These are phyloP conservation scores for Autographa gamma DNA, from an alignment of 2,888 invertebrate genomes.

Conservation along the genomic window DNA sequence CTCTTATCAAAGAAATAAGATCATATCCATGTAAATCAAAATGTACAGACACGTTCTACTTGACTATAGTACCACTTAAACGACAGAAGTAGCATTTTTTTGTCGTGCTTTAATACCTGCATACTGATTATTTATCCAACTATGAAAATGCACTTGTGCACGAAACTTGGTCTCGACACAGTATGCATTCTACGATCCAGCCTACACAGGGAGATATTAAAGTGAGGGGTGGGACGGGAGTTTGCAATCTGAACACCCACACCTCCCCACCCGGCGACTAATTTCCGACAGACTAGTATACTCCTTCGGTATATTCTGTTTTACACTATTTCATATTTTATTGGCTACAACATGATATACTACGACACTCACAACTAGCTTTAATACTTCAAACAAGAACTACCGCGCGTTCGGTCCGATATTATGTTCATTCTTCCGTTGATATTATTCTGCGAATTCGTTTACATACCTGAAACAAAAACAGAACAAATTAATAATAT, in stretches of 20 bases:
- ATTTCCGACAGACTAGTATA: conserved; percentile 83
- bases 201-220: conserved; percentile 75
- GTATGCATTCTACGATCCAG: conserved; percentile 70
- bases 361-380: conserved; percentile 23
- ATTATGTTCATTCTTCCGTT: conserved; percentile 18
- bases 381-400: conserved; percentile 27
- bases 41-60: conserved; percentile 26
- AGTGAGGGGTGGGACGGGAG: conserved; percentile 60
- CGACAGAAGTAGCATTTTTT: conserved; percentile 29
- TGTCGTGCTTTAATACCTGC: conserved; percentile 52
- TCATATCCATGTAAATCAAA: conserved; percentile 14
- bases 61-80: conserved; percentile 7
- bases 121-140: conserved; percentile 72
- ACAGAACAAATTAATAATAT: conserved; percentile 45
- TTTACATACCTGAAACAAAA: conserved; percentile 69
- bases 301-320: conserved; percentile 66
- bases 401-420: background rate
- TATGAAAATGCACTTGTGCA: conserved; percentile 78
- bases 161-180: conserved; percentile 73
- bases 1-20: background rate
- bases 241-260: conserved; percentile 71
- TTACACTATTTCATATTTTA: conserved; percentile 76
- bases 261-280: conserved; percentile 80
- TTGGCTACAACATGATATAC: conserved; percentile 50
- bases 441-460: conserved; percentile 23